A percentile compares a stretch with the other conserved stretches of the same genome.
Evolutionary conservation across 2,113 vertebrate species (phyloP).

Genomic region (Carettochelys insculpta): DNA sequence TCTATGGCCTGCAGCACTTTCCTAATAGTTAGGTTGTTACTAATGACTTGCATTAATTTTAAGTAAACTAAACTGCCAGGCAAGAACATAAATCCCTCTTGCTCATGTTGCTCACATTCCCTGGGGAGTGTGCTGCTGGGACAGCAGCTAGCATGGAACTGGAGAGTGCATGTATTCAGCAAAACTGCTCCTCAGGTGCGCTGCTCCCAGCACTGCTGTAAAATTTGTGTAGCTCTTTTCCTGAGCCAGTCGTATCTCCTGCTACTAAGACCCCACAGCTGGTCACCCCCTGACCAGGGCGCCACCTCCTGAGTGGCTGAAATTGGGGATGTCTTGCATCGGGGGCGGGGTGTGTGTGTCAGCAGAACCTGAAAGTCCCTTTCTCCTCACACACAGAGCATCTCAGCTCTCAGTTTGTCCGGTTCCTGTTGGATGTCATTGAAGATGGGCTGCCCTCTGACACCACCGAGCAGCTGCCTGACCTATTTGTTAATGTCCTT

Average conservation of each 20-base stretch:
- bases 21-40: slow-evolving; percentile 28
- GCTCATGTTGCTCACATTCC: not conserved
- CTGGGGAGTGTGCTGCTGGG: not conserved
- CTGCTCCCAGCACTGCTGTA: not conserved
- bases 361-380: not conserved
- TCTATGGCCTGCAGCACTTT: slow-evolving; percentile 40
- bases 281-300: not conserved
- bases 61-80: not conserved
- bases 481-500: slow-evolving; percentile 92
- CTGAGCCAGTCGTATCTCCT: not conserved
- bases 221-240: not conserved
- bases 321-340: not conserved
- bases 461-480: slow-evolving; percentile 91
- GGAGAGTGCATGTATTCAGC: not conserved
- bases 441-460: slow-evolving; percentile 93
- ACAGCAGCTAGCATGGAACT: not conserved
- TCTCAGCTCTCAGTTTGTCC: slow-evolving; percentile 90
- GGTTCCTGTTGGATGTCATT: slow-evolving; percentile 91
- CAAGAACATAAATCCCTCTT: slow-evolving; percentile 16
- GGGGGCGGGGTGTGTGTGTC: not conserved
- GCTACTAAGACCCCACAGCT: not conserved
- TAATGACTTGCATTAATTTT: slow-evolving; percentile 30
- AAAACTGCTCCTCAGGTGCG: not conserved
- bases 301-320: not conserved
- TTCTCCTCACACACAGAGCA: slow-evolving; percentile 84